Evolutionary conservation across 2,888 invertebrate genomes (phyloP), one percentile per base, ranked within the genome.

Genomic region (Drosophila testacea): DNA sequence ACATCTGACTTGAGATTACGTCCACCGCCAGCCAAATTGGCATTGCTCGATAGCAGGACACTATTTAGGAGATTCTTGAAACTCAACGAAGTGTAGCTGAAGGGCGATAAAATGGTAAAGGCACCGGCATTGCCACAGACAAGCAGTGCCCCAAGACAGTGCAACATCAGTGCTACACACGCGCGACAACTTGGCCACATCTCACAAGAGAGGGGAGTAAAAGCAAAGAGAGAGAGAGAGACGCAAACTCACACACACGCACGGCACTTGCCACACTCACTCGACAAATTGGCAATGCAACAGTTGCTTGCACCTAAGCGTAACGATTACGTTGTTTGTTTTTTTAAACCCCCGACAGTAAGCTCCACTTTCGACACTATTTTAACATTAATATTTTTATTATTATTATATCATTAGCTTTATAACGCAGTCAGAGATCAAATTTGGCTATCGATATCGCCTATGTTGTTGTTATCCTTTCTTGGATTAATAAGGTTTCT

Each of bases 21-120:
- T n/a, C 92, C 92, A 28, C 90, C 90, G 62, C 92, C 92, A 46
- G 91, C 89, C 68, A 92, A 71, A 64, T 91, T 92, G 46, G 89
- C 90, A 67, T 91, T 92, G 65, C 92, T 92, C 6, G 92, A 91
- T 11, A 92, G 79, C 5, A 92, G 68, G 6, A 92, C 89, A 51
- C 91, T 91, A 60, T 92, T 92, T 11, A 92, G 76, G 11, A 92
- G 88, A 73, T 90, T 92, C 81, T 92, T 92, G 60, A 91, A 90
- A 73, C 91, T 89, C 78, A 92, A 61, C 70, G 92, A 91, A 13
- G 80, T 90, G 69, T 91, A 92, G 78, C 90, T 92, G 61, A 92
- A 91, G 70, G 92, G 92, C 76, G 92, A 91, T 57, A 89, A 88
- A 63, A 92, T 83, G 10, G 92, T 92, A 50, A 92, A 92, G 69